Percentiles rank a stretch among this genome's conserved stretches.
These are phyloP conservation scores for Pocillopora grandis DNA, from an alignment of 92 coral and sea anemone genomes.

Conservation along the genomic window DNA sequence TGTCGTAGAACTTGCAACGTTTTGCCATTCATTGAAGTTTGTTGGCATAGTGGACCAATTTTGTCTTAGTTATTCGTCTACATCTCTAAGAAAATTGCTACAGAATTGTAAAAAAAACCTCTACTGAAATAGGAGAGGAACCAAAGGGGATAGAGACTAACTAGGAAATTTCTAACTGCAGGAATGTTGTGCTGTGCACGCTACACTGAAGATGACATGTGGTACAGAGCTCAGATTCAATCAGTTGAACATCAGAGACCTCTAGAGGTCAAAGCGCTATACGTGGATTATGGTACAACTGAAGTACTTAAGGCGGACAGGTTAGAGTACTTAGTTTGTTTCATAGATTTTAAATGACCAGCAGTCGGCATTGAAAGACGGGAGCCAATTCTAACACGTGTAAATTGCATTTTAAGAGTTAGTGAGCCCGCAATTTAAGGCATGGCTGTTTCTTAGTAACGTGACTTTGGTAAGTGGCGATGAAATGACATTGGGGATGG, in stretches of 20 bases:
- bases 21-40: no score
- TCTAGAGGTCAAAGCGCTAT: constrained; percentile 68
- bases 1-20: no score
- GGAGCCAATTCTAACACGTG: no score
- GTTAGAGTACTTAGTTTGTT: constrained; percentile 17
- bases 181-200: constrained; percentile 93
- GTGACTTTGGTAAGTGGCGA: no score
- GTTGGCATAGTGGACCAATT: no score
- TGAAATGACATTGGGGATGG: no score
- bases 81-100: no score
- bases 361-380: neutral
- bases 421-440: no score
- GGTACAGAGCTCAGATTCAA: constrained; percentile 93
- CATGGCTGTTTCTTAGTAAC: no score
- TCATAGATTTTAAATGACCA: neutral
- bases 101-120: no score
- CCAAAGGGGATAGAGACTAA: neutral
- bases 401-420: no score
- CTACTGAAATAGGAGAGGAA: neutral
- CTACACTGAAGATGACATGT: constrained; percentile 90
- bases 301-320: constrained; percentile 80
- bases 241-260: constrained; percentile 70
- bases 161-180: constrained; percentile 10
- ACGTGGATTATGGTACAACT: constrained; percentile 94
- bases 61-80: no score